phyloP scores from a whole-genome alignment of 2,113 vertebrate species.

The Lophotis ruficrista region DNA sequence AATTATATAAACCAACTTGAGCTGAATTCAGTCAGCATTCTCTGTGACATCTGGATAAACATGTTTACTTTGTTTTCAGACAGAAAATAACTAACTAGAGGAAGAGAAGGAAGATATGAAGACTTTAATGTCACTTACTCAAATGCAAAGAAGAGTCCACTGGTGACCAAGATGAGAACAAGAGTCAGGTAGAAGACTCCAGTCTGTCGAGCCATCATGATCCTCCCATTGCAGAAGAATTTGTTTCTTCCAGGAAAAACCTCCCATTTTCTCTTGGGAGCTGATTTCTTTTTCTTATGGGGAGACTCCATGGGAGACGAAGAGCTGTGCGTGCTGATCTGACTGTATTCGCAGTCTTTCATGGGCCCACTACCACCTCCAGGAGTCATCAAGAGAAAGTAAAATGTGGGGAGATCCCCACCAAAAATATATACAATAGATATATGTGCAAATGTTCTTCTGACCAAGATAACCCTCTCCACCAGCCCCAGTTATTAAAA shows the following conservation, averaged over 20 bases:
- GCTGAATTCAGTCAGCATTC: not conserved
- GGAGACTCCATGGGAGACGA: slow-evolving; percentile 95
- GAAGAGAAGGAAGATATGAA: not conserved
- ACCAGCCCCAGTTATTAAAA: slow-evolving; percentile 27
- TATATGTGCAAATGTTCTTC: slow-evolving; percentile 29
- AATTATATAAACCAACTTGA: not conserved
- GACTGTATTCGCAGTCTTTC: slow-evolving; percentile 98
- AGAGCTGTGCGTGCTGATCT: slow-evolving; percentile 95
- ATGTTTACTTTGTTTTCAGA: not conserved
- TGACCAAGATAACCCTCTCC: slow-evolving; percentile 37
- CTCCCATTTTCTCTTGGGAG: slow-evolving; percentile 93
- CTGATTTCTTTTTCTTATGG: slow-evolving; percentile 86
- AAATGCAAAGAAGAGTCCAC: slow-evolving; percentile 98
- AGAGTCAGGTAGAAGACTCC: slow-evolving; percentile 98
- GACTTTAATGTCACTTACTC: slow-evolving; percentile 86
- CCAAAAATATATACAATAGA: slow-evolving; percentile 47
- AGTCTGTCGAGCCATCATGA: slow-evolving; percentile 99
- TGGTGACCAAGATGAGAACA: slow-evolving; percentile 94
- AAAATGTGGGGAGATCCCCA: slow-evolving; percentile 73
- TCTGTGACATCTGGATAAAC: not conserved
- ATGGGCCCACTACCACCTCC: slow-evolving; percentile 91
- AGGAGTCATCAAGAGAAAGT: slow-evolving; percentile 86
- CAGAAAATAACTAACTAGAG: not conserved
- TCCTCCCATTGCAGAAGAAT: slow-evolving; percentile 95
- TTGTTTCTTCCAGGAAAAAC: slow-evolving; percentile 96